phyloP scores from a whole-genome alignment of 2,113 vertebrate genomes.

The Cariama cristata region DNA sequence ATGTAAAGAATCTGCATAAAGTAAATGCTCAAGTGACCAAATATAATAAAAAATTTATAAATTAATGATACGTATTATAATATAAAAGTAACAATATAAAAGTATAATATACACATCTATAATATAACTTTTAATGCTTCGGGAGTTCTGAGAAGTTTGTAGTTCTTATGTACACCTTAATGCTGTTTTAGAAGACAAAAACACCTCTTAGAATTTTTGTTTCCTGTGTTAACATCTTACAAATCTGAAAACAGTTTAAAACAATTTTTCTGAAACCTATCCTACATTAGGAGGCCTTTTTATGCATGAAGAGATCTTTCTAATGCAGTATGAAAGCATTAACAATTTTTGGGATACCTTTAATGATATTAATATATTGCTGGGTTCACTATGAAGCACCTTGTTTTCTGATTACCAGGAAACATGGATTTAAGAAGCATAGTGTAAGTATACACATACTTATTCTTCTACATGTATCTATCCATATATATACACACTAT shows the following conservation, averaged over 20 bases:
- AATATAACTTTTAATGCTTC: not conserved
- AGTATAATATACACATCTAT: not conserved
- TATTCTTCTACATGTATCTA: not conserved
- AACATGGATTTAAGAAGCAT: not conserved
- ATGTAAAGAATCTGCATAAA: not conserved
- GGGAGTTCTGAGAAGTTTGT: not conserved
- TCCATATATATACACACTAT: not conserved
- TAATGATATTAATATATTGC: not conserved
- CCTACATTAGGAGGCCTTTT: not conserved
- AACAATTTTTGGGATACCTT: not conserved
- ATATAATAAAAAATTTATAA: not conserved
- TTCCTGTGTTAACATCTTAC: not conserved
- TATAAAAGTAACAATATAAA: not conserved
- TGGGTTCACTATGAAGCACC: not conserved
- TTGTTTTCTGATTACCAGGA: not conserved
- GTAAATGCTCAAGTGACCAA: not conserved
- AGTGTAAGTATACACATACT: not conserved
- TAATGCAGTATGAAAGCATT: not conserved
- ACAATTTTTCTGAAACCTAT: not conserved
- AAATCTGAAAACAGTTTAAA: not conserved
- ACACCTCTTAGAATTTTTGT: not conserved
- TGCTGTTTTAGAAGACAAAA: not conserved
- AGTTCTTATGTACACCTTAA: not conserved
- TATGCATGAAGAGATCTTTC: not conserved
- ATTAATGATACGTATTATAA: not conserved